Conservation (phyloP, 2,888 invertebrate genomes). For the Drosophila falleni region DNA sequence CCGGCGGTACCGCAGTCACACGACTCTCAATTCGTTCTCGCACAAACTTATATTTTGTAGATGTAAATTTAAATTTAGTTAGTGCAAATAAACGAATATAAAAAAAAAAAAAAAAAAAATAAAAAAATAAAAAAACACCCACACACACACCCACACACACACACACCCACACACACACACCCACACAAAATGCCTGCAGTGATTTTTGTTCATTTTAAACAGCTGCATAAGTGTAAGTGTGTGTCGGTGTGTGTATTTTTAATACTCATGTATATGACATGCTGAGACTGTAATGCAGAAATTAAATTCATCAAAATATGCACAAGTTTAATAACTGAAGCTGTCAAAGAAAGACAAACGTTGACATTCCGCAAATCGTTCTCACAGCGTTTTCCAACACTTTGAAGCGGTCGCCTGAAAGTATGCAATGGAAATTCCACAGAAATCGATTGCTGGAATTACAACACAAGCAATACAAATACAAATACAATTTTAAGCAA, state of each 20-base stretch:
- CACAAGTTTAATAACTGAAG: slow-evolving; percentile 62
- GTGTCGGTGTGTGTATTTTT: not conserved
- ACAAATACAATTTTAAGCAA: not conserved
- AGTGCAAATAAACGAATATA: too few species aligned
- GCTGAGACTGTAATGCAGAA: slow-evolving; percentile 56
- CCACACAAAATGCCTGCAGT: slow-evolving; percentile 61
- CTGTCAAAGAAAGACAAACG: slow-evolving; percentile 45
- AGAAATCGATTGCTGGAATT: slow-evolving; percentile 4
- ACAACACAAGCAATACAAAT: not conserved
- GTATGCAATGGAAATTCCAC: slow-evolving; percentile 18
- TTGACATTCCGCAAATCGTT: slow-evolving; percentile 17
- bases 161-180: not conserved
- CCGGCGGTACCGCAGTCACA: too few species aligned
- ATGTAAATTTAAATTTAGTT: too few species aligned
- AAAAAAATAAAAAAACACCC: too few species aligned
- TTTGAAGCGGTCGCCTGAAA: not conserved
- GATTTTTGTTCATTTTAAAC: slow-evolving; percentile 55
- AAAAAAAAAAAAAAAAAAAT: too few species aligned
- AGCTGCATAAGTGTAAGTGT: slow-evolving; percentile 16
- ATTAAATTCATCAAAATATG: slow-evolving; percentile 75
- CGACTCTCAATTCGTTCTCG: too few species aligned
- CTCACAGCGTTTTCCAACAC: slow-evolving; percentile 22
- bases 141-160: not conserved
- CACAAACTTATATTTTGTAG: too few species aligned
- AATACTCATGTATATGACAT: slow-evolving; percentile 31